Conservation (phyloP, 2,888 invertebrate genomes). For the Abrostola tripartita region DNA sequence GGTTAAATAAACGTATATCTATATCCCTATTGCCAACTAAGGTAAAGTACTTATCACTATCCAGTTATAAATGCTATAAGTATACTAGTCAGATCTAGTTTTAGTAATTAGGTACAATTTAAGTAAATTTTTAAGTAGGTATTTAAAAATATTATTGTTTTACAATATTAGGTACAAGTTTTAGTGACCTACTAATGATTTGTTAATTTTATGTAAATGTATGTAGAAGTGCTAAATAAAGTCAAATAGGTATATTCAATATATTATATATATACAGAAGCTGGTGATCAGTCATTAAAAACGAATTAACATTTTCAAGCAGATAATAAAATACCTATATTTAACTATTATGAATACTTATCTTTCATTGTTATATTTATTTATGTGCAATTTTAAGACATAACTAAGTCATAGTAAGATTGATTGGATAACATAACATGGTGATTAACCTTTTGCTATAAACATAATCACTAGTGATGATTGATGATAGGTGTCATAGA, state of each 20-base stretch:
- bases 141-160: no score
- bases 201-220: conserved; percentile 2
- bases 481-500: conserved; percentile 9
- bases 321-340: no score
- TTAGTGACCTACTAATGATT: background rate
- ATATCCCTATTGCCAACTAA: no score
- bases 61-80: no score
- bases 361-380: background rate
- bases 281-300: conserved; percentile 1
- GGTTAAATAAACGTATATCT: no score
- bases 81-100: no score
- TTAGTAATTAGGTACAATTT: no score
- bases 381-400: background rate
- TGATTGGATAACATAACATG: conserved; percentile 2
- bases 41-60: no score
- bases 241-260: conserved; percentile 1
- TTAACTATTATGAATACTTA: background rate
- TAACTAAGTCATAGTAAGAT: background rate
- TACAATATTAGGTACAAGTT: background rate
- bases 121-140: no score
- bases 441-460: background rate
- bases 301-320: background rate
- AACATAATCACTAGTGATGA: conserved; percentile 1
- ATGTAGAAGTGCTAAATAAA: background rate
- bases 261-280: conserved; percentile 2